Percentiles rank a stretch among this genome's conserved stretches.
Conservation (phyloP, 2,888 invertebrate genomes). For the Sycophila texana region DNA sequence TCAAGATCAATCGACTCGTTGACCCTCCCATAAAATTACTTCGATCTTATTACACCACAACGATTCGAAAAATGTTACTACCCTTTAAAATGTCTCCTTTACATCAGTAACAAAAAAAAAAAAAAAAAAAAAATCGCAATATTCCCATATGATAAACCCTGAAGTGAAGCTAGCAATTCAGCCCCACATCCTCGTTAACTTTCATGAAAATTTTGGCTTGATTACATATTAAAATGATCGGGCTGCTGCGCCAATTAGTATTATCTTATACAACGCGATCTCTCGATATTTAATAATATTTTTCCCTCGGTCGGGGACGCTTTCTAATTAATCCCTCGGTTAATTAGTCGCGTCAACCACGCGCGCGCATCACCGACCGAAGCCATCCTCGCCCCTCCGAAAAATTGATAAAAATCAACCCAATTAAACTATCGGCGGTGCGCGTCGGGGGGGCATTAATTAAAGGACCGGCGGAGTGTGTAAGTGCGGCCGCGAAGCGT, state of each 20-base stretch:
- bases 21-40: slow-evolving; percentile 3
- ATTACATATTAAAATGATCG: too few relatives aligned
- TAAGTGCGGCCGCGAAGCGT: background rate
- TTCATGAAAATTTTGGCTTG: too few relatives aligned
- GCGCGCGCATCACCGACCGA: background rate
- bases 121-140: background rate
- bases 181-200: background rate
- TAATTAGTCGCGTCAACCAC: background rate
- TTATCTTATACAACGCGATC: too few relatives aligned
- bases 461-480: slow-evolving; percentile 12
- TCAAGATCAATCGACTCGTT: slow-evolving; percentile 21
- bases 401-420: background rate
- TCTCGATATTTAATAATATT: too few relatives aligned
- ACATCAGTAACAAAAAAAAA: background rate
- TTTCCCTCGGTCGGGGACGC: too few relatives aligned
- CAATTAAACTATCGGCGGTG: slow-evolving; percentile 32
- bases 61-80: background rate
- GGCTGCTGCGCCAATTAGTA: too few relatives aligned
- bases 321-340: background rate
- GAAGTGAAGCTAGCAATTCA: background rate
- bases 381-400: background rate
- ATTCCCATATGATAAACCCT: background rate
- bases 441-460: slow-evolving; percentile 35
- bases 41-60: background rate
- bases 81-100: background rate